Percentiles rank a stretch among this genome's conserved stretches.
Conservation (phyloP, 64 coral and sea anemone species). For the Acropora tenuis region DNA sequence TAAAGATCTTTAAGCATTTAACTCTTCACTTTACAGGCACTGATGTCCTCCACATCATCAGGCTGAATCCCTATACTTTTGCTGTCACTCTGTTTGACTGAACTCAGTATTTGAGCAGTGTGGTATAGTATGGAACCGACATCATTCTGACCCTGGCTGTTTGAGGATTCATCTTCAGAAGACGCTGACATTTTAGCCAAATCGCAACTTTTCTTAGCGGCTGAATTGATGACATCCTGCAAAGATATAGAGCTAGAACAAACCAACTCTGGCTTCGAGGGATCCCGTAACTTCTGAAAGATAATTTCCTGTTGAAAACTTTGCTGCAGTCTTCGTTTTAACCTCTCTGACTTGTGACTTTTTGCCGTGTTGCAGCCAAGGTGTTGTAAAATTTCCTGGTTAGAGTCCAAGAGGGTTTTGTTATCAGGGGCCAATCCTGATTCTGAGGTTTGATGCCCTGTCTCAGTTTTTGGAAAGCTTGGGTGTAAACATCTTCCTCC, state of each 20-base stretch:
- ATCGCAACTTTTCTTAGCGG: not conserved
- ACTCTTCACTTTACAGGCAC: constrained; percentile 4
- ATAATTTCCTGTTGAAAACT: constrained; percentile 33
- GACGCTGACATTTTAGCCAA: constrained; percentile 4
- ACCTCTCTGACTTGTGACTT: constrained; percentile 1
- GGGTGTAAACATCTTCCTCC: constrained; percentile 37
- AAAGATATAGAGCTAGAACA: constrained; percentile 33
- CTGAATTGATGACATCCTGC: constrained; percentile 32
- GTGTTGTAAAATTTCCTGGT: constrained; percentile 22
- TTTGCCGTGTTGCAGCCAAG: constrained; percentile 12
- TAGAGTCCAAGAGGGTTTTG: constrained; percentile 34
- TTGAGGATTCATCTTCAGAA: not conserved
- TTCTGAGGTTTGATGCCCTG: constrained; percentile 18
- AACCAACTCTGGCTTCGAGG: constrained; percentile 47
- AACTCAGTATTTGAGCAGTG: constrained; percentile 1
- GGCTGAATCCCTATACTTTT: constrained; percentile 27
- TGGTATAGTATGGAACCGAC: constrained; percentile 19
- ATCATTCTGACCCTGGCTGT: constrained; percentile 7
- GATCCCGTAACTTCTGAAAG: constrained; percentile 47
- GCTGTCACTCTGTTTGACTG: constrained; percentile 24
- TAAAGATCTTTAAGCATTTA: not conserved
- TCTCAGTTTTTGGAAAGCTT: constrained; percentile 7
- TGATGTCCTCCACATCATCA: constrained; percentile 48
- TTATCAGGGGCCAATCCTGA: constrained; percentile 1
- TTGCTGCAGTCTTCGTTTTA: constrained; percentile 43